phyloP scores from a whole-genome alignment of 1,140 invertebrate species.

The Gonioctena quinquepunctata region DNA sequence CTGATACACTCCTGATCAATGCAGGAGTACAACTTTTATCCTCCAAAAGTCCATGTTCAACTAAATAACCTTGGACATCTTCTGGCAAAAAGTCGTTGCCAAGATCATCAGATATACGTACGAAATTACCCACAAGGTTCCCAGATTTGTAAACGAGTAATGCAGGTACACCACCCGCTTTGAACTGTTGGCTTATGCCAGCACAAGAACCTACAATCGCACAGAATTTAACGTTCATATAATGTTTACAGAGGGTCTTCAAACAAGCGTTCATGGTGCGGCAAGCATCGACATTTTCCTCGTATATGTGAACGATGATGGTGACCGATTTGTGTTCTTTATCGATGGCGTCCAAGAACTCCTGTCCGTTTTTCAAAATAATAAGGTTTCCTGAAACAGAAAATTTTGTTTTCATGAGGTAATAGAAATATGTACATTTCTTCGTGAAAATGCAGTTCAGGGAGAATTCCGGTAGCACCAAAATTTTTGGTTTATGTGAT shows the following conservation, averaged over 20 bases:
- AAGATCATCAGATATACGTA: conserved; percentile 82
- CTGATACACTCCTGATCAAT: conserved; percentile 39
- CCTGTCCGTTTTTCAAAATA: conserved; percentile 67
- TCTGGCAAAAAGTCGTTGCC: conserved; percentile 88
- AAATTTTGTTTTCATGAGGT: background rate
- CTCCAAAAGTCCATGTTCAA: conserved; percentile 79
- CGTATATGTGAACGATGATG: conserved; percentile 90
- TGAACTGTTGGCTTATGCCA: conserved; percentile 82
- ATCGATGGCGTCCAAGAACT: conserved; percentile 87
- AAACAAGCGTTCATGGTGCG: conserved; percentile 86
- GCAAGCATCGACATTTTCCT: conserved; percentile 75
- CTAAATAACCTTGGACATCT: conserved; percentile 89
- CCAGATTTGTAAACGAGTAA: conserved; percentile 89
- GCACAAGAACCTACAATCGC: conserved; percentile 74
- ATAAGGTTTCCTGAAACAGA: conserved; percentile 62
- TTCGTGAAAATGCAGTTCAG: no score
- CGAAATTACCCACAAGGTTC: conserved; percentile 91
- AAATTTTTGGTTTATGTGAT: no score
- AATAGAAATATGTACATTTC: no score
- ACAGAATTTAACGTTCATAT: conserved; percentile 91
- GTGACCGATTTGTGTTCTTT: conserved; percentile 84
- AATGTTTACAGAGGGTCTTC: conserved; percentile 75
- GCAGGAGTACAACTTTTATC: conserved; percentile 63
- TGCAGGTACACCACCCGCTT: conserved; percentile 86
- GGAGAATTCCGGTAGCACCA: no score